Conservation (phyloP, 1,140 invertebrate species). For the Saxidomus purpurata region DNA sequence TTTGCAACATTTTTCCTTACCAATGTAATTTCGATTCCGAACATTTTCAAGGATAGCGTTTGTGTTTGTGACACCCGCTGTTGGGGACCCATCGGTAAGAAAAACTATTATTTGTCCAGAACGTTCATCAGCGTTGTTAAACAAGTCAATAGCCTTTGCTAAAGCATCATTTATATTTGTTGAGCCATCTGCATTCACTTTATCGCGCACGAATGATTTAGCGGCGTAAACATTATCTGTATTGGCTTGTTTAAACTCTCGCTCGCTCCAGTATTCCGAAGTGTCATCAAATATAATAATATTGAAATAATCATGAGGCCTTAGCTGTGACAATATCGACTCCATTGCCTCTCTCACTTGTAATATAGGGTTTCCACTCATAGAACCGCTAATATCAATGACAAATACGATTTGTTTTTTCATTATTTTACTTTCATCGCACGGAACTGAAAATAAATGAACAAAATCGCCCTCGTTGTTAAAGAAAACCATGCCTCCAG, state of each 20-base stretch:
- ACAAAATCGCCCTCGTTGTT: background rate
- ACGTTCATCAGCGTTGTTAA: background rate
- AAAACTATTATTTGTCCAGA: conserved; percentile 32
- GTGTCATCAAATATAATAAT: conserved; percentile 14
- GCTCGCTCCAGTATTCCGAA: background rate
- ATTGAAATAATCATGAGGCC: conserved; percentile 11
- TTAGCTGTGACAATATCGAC: background rate
- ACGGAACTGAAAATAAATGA: conserved; percentile 15
- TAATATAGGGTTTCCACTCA: conserved; percentile 7
- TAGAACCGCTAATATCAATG: conserved; percentile 44
- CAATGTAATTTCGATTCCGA: background rate
- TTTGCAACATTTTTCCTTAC: background rate
- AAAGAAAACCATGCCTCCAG: background rate
- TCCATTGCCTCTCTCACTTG: conserved; percentile 12
- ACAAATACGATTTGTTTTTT: conserved; percentile 28
- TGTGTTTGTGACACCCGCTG: background rate
- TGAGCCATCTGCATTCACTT: background rate
- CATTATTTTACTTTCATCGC: background rate
- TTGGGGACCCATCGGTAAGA: conserved; percentile 16
- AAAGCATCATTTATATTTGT: conserved; percentile 42
- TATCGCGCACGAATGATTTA: background rate
- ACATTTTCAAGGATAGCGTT: background rate
- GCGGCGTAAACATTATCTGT: background rate
- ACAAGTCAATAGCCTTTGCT: background rate
- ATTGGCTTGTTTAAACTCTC: background rate